Evolutionary conservation across 2,888 invertebrate genomes (phyloP).

Genomic region (Pollenia amentaria): DNA sequence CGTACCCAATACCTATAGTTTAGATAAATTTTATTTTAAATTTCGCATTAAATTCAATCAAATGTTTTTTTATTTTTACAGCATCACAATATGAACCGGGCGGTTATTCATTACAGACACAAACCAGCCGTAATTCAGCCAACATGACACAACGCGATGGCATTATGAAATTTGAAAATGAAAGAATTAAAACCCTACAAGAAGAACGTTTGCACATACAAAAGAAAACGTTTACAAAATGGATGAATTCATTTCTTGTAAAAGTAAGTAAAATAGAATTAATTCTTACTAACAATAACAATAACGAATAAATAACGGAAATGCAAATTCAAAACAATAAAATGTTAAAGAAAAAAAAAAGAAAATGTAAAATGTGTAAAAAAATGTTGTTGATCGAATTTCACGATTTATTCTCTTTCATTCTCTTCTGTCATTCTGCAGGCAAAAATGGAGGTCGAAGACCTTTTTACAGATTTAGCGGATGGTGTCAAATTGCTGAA

Average conservation of each 20-base stretch:
- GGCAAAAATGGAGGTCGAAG: slow-evolving; percentile 99
- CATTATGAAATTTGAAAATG: slow-evolving; percentile 97
- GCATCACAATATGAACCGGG: slow-evolving; percentile 89
- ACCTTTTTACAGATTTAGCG: slow-evolving; percentile 97
- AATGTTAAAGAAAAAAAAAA: background rate
- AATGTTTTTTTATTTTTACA: slow-evolving; percentile 79
- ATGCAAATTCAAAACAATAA: slow-evolving; percentile 40
- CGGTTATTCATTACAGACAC: slow-evolving; percentile 87
- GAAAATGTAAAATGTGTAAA: background rate
- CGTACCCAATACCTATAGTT: too few relatives aligned
- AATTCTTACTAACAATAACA: background rate
- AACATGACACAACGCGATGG: slow-evolving; percentile 96
- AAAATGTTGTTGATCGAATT: slow-evolving; percentile 42
- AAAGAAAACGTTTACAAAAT: slow-evolving; percentile 99
- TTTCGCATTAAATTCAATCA: background rate
- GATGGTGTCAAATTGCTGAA: slow-evolving; percentile 97
- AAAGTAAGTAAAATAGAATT: slow-evolving; percentile 88
- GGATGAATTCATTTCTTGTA: slow-evolving; percentile 98
- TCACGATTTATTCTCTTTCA: slow-evolving; percentile 33
- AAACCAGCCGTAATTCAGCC: slow-evolving; percentile 86
- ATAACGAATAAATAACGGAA: slow-evolving; percentile 43
- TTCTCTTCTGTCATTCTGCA: slow-evolving; percentile 82
- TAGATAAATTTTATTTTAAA: background rate
- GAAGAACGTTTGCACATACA: slow-evolving; percentile 99
- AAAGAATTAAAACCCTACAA: slow-evolving; percentile 97